These are phyloP conservation scores for Crocidura indochinensis DNA, from an alignment of 2,797 vertebrate species.

Conservation along the genomic window DNA sequence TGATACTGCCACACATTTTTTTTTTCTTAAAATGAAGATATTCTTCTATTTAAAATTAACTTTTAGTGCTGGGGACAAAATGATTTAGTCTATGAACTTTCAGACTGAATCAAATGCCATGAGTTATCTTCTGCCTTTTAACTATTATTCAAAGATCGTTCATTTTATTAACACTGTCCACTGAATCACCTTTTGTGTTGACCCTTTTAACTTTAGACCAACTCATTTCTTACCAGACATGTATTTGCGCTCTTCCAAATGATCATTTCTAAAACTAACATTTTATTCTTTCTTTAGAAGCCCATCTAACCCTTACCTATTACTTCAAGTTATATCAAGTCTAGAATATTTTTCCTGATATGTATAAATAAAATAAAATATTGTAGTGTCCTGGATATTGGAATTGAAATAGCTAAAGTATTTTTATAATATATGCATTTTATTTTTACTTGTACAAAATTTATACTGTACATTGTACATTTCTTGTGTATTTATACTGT, in stretches of 20 bases:
- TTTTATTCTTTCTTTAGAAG: slow-evolving; percentile 36
- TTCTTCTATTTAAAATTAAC: slow-evolving; percentile 56
- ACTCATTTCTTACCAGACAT: slow-evolving; percentile 57
- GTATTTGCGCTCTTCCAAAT: slow-evolving; percentile 28
- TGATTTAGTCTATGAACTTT: slow-evolving; percentile 69
- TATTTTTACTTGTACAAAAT: not conserved
- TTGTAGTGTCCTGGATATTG: not conserved
- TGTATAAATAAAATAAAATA: slow-evolving; percentile 10
- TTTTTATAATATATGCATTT: not conserved
- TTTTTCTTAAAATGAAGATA: slow-evolving; percentile 74
- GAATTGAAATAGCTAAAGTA: not conserved
- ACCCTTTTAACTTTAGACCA: slow-evolving; percentile 68
- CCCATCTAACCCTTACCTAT: not conserved
- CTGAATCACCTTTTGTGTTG: slow-evolving; percentile 49
- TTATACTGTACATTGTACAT: not conserved
- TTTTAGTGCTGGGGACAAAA: slow-evolving; percentile 55
- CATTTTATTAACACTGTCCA: slow-evolving; percentile 29
- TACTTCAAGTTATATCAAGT: not conserved
- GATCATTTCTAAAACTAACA: slow-evolving; percentile 10
- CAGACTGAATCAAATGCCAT: slow-evolving; percentile 72
- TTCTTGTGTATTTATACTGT: not conserved
- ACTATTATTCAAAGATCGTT: slow-evolving; percentile 54
- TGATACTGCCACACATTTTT: slow-evolving; percentile 42
- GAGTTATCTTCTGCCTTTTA: slow-evolving; percentile 25
- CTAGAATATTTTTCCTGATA: not conserved